A percentile compares a stretch with the other conserved stretches of the same genome.
Evolutionary conservation across 2,113 vertebrate species (phyloP).

Genomic region (Emydocephalus ijimae): DNA sequence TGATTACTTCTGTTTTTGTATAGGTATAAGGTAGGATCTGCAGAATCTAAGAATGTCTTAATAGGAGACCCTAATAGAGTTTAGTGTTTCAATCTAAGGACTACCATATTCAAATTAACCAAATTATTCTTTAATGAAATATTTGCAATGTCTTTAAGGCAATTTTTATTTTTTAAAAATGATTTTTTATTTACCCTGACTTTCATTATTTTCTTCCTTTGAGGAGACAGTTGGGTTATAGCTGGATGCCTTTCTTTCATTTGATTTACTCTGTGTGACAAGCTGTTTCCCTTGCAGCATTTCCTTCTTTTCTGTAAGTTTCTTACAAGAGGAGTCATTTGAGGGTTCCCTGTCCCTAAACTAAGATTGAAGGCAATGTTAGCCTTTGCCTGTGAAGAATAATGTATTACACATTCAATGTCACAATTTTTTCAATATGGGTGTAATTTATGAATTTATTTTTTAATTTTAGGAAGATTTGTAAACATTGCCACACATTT

Average conservation of each 20-base stretch:
- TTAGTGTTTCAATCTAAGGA: background rate
- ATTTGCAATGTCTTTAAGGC: too few species aligned
- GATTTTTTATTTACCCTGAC: too few species aligned
- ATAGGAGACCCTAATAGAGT: background rate
- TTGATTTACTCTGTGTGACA: too few species aligned
- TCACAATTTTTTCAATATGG: background rate
- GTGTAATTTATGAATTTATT: background rate
- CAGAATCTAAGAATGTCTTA: background rate
- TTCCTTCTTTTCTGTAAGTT: too few species aligned
- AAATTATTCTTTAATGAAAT: too few species aligned
- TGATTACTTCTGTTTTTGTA: background rate
- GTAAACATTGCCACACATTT: background rate
- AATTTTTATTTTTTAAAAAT: too few species aligned
- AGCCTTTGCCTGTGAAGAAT: background rate
- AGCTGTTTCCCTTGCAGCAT: too few species aligned
- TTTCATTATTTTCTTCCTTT: too few species aligned
- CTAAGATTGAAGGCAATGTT: background rate
- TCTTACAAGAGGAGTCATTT: background rate
- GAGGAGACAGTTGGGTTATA: too few species aligned
- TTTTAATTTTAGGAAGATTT: background rate
- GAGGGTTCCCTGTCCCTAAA: background rate
- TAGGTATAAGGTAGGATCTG: too few species aligned
- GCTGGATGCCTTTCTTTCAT: too few species aligned
- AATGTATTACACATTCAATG: background rate
- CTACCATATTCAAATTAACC: too few species aligned